Base-by-base conservation (phyloP, 2,888 invertebrate species). In the Xiphydria camelus region DNA sequence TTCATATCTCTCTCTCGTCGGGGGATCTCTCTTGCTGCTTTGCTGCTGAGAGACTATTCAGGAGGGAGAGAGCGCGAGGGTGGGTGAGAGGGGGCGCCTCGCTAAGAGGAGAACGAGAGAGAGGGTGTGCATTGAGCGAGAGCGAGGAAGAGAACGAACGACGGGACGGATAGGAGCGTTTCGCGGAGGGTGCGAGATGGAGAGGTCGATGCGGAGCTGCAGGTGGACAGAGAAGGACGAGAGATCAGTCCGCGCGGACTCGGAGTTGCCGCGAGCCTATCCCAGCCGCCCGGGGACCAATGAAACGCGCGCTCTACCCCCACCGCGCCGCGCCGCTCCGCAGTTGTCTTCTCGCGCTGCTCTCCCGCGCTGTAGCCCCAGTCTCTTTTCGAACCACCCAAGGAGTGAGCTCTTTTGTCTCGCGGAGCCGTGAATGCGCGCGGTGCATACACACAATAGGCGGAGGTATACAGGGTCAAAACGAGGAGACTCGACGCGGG, bases 1-100 rank as follows among this genome's bases (percentile, higher is more conserved):
- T 73, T 72, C 70, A 69, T 74, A 74, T 74, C 71, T n/a, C n/a
- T n/a, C n/a, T n/a, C n/a, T 74, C 68, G 71, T 67, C 64, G 64
- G 68, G 66, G 70, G 74, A n/a, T n/a, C n/a, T n/a, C n/a, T 74
- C 74, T 73, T 61, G 68, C 70, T 68, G 69, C 64, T 63, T 70
- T 66, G 62, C 66, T 63, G 73, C 66, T 68, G 70, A 71, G 70
- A 70, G 71, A 70, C 68, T 68, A 66, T 70, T 69, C 21, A 22
- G 12, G 36, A 15, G 38, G 36, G 47, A 47, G 51, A 55, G 50
- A 59, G 35, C 23, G 39, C 20, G 45, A 31, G 41, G 14, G 40
- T 41, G 48, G 37, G 43, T 47, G 34, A n/a, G 15, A 47, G 41
- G 22, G 23, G 23, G 22, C 21, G 40, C 41, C 34, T 17, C 21